phyloP scores from a whole-genome alignment of 2,113 vertebrate genomes.

The Mastomys natalensis region DNA sequence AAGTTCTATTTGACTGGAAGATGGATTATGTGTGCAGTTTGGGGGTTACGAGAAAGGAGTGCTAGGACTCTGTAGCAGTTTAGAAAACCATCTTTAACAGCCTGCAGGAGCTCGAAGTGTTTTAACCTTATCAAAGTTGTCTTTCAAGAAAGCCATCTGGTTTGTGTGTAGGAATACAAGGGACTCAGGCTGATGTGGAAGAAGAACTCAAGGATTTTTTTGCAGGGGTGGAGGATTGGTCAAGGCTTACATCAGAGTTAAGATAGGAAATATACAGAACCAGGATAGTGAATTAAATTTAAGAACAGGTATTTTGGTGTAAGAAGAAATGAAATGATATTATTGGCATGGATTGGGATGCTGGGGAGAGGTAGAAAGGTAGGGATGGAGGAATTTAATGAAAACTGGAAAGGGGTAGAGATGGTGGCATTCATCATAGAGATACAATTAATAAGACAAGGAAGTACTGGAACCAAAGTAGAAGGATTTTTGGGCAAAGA shows the following conservation, averaged over 20 bases:
- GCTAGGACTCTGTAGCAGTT: background rate
- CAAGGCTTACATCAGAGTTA: background rate
- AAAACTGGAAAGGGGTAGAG: background rate
- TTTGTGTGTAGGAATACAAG: background rate
- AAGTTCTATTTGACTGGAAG: background rate
- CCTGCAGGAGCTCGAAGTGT: background rate
- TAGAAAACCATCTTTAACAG: background rate
- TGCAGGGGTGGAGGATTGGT: background rate
- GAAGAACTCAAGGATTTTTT: background rate
- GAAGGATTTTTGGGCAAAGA: background rate
- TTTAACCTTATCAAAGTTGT: background rate
- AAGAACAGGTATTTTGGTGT: background rate
- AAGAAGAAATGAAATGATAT: background rate
- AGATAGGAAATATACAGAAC: background rate
- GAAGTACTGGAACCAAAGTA: background rate
- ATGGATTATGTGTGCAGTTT: background rate
- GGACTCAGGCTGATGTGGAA: background rate
- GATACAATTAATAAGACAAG: background rate
- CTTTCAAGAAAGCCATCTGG: background rate
- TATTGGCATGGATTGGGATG: background rate
- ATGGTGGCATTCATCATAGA: background rate
- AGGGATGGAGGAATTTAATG: background rate
- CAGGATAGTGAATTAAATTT: background rate
- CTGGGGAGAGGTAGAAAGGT: background rate
- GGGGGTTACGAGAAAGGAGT: fast-evolving